phyloP scores from a whole-genome alignment of 2,888 invertebrate species.

The Ashinkailepas kermadecensis region DNA sequence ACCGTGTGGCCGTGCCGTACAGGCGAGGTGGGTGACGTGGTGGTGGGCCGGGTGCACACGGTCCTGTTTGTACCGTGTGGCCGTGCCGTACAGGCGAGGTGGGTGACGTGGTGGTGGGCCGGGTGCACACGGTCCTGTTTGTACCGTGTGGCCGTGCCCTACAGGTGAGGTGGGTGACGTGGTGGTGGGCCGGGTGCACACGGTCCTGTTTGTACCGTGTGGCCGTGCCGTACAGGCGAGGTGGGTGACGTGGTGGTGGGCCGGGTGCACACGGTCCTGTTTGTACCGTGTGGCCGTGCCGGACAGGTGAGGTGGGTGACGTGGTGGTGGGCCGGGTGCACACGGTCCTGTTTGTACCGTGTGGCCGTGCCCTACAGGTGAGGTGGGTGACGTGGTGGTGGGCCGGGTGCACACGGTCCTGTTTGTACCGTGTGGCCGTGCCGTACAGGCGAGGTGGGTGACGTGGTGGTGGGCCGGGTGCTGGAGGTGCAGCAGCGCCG shows the following conservation, averaged over 20 bases:
- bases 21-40: constrained; percentile 86
- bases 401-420: too few species aligned
- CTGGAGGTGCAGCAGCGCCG: constrained; percentile 68
- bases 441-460: constrained; percentile 70
- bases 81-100: too few species aligned
- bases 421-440: constrained; percentile 66
- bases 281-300: not conserved
- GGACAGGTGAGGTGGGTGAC: not conserved
- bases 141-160: too few species aligned
- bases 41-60: constrained; percentile 67
- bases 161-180: too few species aligned
- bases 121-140: too few species aligned
- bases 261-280: too few species aligned
- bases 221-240: not conserved
- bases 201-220: too few species aligned
- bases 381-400: constrained; percentile 87
- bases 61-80: too few species aligned
- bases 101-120: too few species aligned
- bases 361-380: constrained; percentile 44
- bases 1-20: too few species aligned
- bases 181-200: too few species aligned
- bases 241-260: constrained; percentile 3
- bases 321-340: not conserved
- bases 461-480: constrained; percentile 91
- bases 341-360: too few species aligned